phyloP scores from a whole-genome alignment of 2,888 invertebrate genomes.

The Eremobia ochroleuca region DNA sequence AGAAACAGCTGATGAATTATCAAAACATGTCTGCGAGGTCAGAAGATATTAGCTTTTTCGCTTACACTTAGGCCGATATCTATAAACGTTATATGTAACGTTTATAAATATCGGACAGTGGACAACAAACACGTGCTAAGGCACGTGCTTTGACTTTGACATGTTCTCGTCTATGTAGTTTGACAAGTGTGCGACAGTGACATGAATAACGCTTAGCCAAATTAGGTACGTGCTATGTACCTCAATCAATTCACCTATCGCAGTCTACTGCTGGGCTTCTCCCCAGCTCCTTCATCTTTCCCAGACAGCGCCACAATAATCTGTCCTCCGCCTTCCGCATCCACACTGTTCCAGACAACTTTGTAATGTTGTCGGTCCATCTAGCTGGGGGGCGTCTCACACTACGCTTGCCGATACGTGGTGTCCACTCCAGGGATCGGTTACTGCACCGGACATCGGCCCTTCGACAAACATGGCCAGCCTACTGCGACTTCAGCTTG shows the following conservation, averaged over 20 bases:
- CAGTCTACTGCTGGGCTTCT: background rate
- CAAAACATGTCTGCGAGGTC: background rate
- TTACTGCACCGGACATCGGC: background rate
- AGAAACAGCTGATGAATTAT: conserved; percentile 4
- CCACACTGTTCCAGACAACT: background rate
- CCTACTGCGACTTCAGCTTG: background rate
- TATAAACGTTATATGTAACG: background rate
- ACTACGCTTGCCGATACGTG: background rate
- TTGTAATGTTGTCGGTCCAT: background rate
- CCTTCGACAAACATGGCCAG: background rate
- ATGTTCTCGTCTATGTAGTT: background rate
- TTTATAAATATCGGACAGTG: too few species aligned
- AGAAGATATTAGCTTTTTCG: background rate
- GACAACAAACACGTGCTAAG: too few species aligned
- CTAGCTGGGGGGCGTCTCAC: background rate
- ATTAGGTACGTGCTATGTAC: background rate
- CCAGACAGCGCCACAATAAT: background rate
- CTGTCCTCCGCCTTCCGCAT: background rate
- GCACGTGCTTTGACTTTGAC: background rate
- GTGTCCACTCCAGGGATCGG: background rate
- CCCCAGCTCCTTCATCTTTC: too few species aligned
- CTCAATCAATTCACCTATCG: background rate
- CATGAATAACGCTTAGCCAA: background rate
- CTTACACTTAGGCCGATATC: background rate
- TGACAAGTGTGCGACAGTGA: background rate